Base-by-base conservation (phyloP, 2,113 vertebrate genomes). In the Chamaetylas fuelleborni region DNA sequence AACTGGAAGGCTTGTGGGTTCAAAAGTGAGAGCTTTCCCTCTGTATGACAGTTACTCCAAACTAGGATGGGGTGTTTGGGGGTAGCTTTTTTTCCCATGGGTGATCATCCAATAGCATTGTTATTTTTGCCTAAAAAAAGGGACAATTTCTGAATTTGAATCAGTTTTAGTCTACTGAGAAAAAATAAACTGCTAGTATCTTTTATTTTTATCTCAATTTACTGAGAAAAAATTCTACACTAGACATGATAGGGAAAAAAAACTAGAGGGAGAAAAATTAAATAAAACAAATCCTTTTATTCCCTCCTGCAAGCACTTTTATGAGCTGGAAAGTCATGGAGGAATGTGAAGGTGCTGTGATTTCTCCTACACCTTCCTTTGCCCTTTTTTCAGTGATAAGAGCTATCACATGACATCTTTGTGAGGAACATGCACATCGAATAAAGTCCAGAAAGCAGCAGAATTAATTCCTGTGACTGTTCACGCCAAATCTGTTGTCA, bases 381-480 rank as follows among this genome's bases (percentile, higher is more conserved):
- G 38, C 23, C 19, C 24, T 56, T 76, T 76, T 85, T 42, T 40
- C 19, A 53, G 25, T 47, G 48, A 25, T 43, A 80, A 50, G 9
- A 79, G 12, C 22, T 51, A 74, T 64, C 29, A 42, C 66, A 36
- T 9, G 7, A 61, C 4, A 5, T 17, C 51, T 93, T 43, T 61
- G 40, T 79, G 50, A 43, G 45, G 61, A 73, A 33, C 7, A 13
- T 16, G 48, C 22, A 36, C 33, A 29, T 19, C 2, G 2, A 64
- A 40, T 31, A 66, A 92, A 45, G 33, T 19, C 60, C 29, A 33
- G 79, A 64, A 53, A 31, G 36, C 81, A 89, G 83, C 70, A 94
- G 78, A 93, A 96, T 92, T 94, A 93, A 83, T 66, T 64, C 42
- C 31, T 66, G 10, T 42, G 19, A 61, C 40, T 31, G 4, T 51